Evolutionary conservation across 2,113 vertebrate species (phyloP).

Genomic region (Pollachius pollachius): DNA sequence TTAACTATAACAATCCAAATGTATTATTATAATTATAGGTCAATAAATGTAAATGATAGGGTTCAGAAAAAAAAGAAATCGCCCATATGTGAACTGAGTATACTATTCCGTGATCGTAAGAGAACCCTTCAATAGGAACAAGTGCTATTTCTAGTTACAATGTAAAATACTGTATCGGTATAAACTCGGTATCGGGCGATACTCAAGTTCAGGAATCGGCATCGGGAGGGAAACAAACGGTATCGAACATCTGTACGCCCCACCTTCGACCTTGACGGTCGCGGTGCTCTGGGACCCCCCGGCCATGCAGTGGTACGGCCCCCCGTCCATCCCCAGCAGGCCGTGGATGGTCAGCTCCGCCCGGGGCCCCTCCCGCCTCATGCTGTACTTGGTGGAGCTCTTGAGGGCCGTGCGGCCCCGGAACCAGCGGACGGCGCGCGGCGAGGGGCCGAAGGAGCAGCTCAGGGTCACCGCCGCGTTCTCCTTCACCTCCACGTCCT

Average conservation of each 20-base stretch:
- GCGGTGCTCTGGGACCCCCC: constrained; percentile 81
- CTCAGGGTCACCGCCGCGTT: constrained; percentile 80
- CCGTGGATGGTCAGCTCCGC: constrained; percentile 83
- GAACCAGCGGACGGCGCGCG: constrained; percentile 88
- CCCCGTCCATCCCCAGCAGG: constrained; percentile 75
- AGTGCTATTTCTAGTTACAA: no score
- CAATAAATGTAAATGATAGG: no score
- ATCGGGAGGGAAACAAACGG: no score
- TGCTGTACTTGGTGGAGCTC: constrained; percentile 79
- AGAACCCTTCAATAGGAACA: no score
- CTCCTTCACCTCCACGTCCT: constrained; percentile 81
- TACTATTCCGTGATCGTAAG: no score
- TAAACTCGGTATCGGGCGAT: no score
- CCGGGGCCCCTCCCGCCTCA: constrained; percentile 77
- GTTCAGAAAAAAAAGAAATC: no score
- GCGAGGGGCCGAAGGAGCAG: constrained; percentile 88
- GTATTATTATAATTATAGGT: no score
- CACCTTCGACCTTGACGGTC: constrained; percentile 83
- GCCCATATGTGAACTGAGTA: no score
- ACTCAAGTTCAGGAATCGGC: no score
- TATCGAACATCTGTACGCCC: background rate
- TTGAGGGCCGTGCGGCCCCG: constrained; percentile 78
- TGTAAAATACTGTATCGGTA: no score
- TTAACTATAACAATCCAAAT: no score
- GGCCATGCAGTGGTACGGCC: constrained; percentile 84